These are phyloP conservation scores for Embidobia sp. DNA, from an alignment of 2,888 invertebrate genomes.

Conservation along the genomic window DNA sequence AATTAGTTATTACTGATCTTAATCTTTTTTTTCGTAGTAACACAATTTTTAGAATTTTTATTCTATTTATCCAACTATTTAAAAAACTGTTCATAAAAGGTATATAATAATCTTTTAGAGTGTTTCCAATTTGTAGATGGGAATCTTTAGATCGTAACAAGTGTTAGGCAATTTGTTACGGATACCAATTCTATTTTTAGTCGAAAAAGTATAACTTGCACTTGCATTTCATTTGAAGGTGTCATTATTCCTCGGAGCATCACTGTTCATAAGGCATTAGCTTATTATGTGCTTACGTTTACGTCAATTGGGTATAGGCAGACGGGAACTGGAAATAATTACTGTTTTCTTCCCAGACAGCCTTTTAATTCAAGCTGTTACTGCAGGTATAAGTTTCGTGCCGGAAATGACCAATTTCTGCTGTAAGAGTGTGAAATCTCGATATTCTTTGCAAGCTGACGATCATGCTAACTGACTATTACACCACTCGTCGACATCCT, in stretches of 20 bases:
- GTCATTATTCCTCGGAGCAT: not conserved
- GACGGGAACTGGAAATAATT: conserved; percentile 43
- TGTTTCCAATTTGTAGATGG: no score
- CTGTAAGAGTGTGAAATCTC: conserved; percentile 40
- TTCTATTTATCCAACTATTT: no score
- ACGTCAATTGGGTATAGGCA: conserved; percentile 11
- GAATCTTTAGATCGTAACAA: not conserved
- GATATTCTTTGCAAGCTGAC: conserved; percentile 42
- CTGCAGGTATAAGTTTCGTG: conserved; percentile 32
- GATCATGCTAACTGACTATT: conserved; percentile 40
- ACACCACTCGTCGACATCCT: conserved; percentile 27
- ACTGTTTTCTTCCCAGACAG: conserved; percentile 23
- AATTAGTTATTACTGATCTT: no score
- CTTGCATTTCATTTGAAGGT: not conserved
- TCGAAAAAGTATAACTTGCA: no score
- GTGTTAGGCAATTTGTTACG: no score
- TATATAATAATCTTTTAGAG: no score
- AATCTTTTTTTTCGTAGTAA: no score
- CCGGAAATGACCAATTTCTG: conserved; percentile 41
- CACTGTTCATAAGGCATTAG: conserved; percentile 20
- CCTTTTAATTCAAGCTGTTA: conserved; percentile 28
- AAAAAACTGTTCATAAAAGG: no score
- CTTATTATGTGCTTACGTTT: conserved; percentile 28
- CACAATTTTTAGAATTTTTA: no score
- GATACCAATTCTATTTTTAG: no score